Evolutionary conservation across 2,888 invertebrate species (phyloP), one percentile per base, ranked within the genome.

Genomic region (Eristalinus aeneus): DNA sequence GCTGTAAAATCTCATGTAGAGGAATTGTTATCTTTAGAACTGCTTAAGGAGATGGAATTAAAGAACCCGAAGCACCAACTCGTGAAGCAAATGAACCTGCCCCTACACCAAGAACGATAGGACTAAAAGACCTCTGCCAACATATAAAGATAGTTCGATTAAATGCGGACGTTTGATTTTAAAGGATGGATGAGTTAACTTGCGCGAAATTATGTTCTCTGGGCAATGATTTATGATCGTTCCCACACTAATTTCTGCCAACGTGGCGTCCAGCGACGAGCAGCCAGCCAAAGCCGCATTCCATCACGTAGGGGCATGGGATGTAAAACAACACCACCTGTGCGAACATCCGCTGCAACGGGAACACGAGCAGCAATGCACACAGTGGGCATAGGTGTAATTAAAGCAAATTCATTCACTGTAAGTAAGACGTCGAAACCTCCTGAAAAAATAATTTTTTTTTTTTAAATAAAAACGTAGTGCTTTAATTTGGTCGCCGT

Each of bases 11-110:
- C 39, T 39, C 39, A 39, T n/a, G n/a, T n/a, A 39, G 39, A 39
- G n/a, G 39, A 39, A 39, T n/a, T 56, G 0, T 65, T 84, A 16
- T 74, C 69, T 22, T 31, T 74, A 23, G 69, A 83, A 58, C 54
- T 73, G 56, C 58, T 83, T n/a, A 74, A 78, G 16, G 74, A 78
- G 53, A 46, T 77, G 2, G 60, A 83, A 39, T 16, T 56, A n/a
- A 74, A 78, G 34, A 73, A 74, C 46, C 72, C 68, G 9, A 27
- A 31, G 16, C 32, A 34, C 36, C 74, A 64, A 60, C 23, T 36
- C 20, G 22, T 46, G 61, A 16, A n/a, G n/a, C 61, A 61, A 53
- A 9, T 63, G 53, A 27, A 20, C 75, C 67, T 27, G 67, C 32
- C 2, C 60, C 75, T 67, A 27, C 39, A 31, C 11, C n/a, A n/a